Percentiles rank a stretch among this genome's conserved stretches.
Evolutionary conservation across 1,140 invertebrate species (phyloP).

Genomic region (Chionoecetes opilio): DNA sequence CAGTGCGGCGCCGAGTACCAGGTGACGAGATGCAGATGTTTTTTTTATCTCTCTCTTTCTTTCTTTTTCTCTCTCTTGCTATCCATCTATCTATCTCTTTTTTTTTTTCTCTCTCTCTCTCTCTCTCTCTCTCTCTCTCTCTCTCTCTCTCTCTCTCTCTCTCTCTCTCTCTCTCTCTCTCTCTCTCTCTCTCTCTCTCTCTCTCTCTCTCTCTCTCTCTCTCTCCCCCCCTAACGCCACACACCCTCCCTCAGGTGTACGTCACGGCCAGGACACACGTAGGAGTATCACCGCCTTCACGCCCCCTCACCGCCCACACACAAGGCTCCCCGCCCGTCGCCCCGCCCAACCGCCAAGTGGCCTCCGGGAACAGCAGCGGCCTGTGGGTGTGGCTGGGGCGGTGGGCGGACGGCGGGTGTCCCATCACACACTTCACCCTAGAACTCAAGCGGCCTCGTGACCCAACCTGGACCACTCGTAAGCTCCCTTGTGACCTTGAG

Average conservation of each 20-base stretch:
- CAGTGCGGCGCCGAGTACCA: slow-evolving; percentile 76
- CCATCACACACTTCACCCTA: slow-evolving; percentile 85
- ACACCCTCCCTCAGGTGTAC: slow-evolving; percentile 82
- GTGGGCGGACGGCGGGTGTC: slow-evolving; percentile 86
- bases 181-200: background rate
- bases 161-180: background rate
- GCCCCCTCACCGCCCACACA: slow-evolving; percentile 77
- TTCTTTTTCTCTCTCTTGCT: background rate
- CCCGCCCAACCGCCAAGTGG: slow-evolving; percentile 69
- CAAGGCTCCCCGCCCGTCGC: slow-evolving; percentile 79
- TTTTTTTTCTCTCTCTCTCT: background rate
- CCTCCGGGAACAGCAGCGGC: slow-evolving; percentile 79
- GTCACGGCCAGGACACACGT: slow-evolving; percentile 79
- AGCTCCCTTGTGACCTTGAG: background rate
- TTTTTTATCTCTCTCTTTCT: background rate
- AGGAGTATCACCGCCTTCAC: slow-evolving; percentile 76
- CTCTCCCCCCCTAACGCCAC: background rate
- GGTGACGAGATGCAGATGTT: background rate
- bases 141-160: background rate
- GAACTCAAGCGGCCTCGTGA: slow-evolving; percentile 83
- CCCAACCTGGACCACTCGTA: slow-evolving; percentile 82
- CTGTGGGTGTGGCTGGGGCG: slow-evolving; percentile 84
- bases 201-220: background rate
- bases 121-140: background rate
- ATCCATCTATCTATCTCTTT: background rate